Percentiles rank a stretch among this genome's conserved stretches.
Conservation (phyloP, 2,888 invertebrate species). For the Chymomyza caudatula region DNA sequence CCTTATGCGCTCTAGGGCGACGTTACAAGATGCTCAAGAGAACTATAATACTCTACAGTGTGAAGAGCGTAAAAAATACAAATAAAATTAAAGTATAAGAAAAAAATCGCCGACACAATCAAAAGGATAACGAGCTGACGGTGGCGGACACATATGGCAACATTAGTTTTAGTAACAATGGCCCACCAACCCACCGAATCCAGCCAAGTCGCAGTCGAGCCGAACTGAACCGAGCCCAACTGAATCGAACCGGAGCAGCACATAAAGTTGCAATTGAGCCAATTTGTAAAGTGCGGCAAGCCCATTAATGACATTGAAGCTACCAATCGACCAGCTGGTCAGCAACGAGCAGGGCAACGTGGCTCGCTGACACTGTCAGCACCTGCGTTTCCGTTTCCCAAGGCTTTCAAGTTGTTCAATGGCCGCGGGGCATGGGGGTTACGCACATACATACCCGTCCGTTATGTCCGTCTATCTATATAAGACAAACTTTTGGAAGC, state of each 20-base stretch:
- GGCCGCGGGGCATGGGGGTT: too few species aligned
- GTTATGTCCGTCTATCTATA: neutral
- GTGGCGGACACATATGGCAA: constrained; percentile 73
- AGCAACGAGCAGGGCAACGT: constrained; percentile 6
- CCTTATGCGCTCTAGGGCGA: too few species aligned
- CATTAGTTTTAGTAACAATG: constrained; percentile 62
- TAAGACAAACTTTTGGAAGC: constrained; percentile 22
- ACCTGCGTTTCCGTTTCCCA: constrained; percentile 38
- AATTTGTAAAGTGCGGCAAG: constrained; percentile 76
- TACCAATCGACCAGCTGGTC: constrained; percentile 22
- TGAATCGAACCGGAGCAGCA: constrained; percentile 47
- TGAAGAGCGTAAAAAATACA: constrained; percentile 7
- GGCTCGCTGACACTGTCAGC: constrained; percentile 20
- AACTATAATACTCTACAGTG: neutral
- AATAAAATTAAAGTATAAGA: constrained; percentile 26
- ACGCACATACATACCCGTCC: neutral
- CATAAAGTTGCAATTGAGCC: constrained; percentile 78
- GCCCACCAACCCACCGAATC: constrained; percentile 1
- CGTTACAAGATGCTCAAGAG: neutral
- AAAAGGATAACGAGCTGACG: constrained; percentile 60
- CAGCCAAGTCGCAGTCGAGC: neutral
- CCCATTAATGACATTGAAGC: constrained; percentile 61
- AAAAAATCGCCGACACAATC: constrained; percentile 50
- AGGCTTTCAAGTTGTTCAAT: neutral
- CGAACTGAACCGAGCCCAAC: neutral